A percentile compares a stretch with the other conserved stretches of the same genome.
Conservation (phyloP, 2,888 invertebrate species). For the Nudaria mundana region DNA sequence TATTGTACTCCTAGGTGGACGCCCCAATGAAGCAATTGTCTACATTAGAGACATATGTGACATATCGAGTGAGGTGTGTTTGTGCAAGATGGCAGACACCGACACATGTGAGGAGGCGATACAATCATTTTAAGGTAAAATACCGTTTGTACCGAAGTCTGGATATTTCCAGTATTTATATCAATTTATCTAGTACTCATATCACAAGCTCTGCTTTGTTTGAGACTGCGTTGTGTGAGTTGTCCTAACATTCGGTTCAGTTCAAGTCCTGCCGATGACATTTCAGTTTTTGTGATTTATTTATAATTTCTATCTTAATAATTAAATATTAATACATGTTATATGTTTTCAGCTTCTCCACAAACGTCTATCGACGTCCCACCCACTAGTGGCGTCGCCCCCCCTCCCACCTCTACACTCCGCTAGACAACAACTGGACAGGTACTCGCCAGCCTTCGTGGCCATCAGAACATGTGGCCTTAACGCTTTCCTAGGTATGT, state of each 20-base stretch:
- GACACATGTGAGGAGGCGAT: constrained; percentile 54
- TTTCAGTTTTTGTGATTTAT: no score
- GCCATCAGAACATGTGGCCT: constrained; percentile 56
- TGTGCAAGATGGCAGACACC: constrained; percentile 69
- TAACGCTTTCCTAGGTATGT: constrained; percentile 59
- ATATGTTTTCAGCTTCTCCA: constrained; percentile 66
- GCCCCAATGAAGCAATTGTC: constrained; percentile 72
- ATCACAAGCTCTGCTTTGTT: no score
- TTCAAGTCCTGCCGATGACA: no score
- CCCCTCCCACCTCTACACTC: constrained; percentile 70
- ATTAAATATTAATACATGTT: no score
- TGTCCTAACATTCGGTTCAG: no score
- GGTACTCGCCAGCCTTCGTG: constrained; percentile 67
- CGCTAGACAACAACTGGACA: constrained; percentile 66
- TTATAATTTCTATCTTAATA: no score
- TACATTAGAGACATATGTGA: constrained; percentile 68
- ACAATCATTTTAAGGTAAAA: constrained; percentile 73
- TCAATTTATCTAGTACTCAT: no score
- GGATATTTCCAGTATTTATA: no score
- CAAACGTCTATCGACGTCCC: constrained; percentile 47
- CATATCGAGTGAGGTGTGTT: constrained; percentile 69
- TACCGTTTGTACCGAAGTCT: no score
- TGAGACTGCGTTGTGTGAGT: no score
- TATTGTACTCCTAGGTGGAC: constrained; percentile 59
- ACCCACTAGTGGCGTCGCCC: constrained; percentile 59